Percentiles rank a stretch among this genome's conserved stretches.
These are phyloP conservation scores for Apomyelois bistriatella DNA, from an alignment of 2,888 invertebrate species.

Conservation along the genomic window DNA sequence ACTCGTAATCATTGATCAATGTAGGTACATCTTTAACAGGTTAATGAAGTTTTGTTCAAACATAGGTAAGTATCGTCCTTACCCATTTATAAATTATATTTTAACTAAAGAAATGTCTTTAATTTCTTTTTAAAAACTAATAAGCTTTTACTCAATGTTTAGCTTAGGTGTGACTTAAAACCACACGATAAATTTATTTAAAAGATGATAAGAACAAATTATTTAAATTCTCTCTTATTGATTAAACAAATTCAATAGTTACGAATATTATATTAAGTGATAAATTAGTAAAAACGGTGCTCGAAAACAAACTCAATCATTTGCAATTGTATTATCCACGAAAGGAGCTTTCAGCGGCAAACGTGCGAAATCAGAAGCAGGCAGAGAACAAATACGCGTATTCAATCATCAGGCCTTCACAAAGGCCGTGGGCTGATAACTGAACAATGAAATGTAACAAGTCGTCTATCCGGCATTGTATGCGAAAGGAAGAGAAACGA, in stretches of 20 bases:
- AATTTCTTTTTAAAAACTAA: too few species aligned
- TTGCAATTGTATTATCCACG: slow-evolving; percentile 55
- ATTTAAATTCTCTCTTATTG: too few species aligned
- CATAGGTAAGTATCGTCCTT: too few species aligned
- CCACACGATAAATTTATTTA: too few species aligned
- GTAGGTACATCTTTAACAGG: too few species aligned
- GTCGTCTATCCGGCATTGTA: slow-evolving; percentile 78
- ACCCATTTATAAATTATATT: too few species aligned
- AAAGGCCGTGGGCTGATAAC: slow-evolving; percentile 77
- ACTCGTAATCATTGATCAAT: background rate
- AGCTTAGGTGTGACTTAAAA: too few species aligned
- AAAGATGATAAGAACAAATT: too few species aligned
- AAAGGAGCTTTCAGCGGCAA: slow-evolving; percentile 66
- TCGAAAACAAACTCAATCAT: slow-evolving; percentile 40
- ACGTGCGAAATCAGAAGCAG: slow-evolving; percentile 71
- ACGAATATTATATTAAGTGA: background rate
- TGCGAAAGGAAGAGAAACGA: slow-evolving; percentile 37
- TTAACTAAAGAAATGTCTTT: too few species aligned
- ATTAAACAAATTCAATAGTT: background rate
- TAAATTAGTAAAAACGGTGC: background rate
- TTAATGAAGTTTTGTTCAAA: too few species aligned
- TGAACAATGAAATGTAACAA: slow-evolving; percentile 81
- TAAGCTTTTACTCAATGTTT: too few species aligned
- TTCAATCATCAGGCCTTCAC: slow-evolving; percentile 77
- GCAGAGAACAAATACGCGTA: slow-evolving; percentile 77